These are phyloP conservation scores for Drosophila ficusphila DNA, from an alignment of 1,140 invertebrate species.

Conservation along the genomic window DNA sequence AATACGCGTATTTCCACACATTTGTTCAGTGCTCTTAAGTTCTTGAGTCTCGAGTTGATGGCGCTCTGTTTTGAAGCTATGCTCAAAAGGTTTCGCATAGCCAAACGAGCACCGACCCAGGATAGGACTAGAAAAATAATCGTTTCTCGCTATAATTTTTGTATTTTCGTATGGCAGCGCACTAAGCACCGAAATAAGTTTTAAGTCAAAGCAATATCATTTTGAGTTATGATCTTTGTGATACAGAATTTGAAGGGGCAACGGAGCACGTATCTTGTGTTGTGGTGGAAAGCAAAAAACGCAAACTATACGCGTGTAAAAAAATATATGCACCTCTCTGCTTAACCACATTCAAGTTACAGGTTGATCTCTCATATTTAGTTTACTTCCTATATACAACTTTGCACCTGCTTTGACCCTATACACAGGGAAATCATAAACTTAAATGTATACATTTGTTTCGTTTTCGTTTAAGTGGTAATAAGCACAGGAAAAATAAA, in stretches of 20 bases:
- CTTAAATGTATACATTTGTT: constrained; percentile 36
- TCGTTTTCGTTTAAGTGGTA: constrained; percentile 42
- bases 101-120: constrained; percentile 61
- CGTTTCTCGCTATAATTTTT: constrained; percentile 22
- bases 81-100: constrained; percentile 51
- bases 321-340: constrained; percentile 65
- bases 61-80: constrained; percentile 68
- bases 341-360: constrained; percentile 46
- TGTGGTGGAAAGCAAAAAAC: constrained; percentile 57
- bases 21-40: constrained; percentile 26
- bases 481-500: constrained; percentile 66
- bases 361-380: constrained; percentile 26
- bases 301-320: constrained; percentile 65
- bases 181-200: constrained; percentile 44
- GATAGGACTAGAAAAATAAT: constrained; percentile 65
- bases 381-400: constrained; percentile 53
- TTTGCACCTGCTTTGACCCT: constrained; percentile 40
- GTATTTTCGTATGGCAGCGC: constrained; percentile 28
- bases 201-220: constrained; percentile 28
- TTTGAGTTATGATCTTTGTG: constrained; percentile 40
- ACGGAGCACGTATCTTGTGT: constrained; percentile 7
- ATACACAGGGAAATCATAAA: constrained; percentile 43
- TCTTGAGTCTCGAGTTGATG: constrained; percentile 4
- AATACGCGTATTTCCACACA: constrained; percentile 29
- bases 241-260: constrained; percentile 15